phyloP scores from a whole-genome alignment of 1,140 invertebrate species.

The Polyergus mexicanus region DNA sequence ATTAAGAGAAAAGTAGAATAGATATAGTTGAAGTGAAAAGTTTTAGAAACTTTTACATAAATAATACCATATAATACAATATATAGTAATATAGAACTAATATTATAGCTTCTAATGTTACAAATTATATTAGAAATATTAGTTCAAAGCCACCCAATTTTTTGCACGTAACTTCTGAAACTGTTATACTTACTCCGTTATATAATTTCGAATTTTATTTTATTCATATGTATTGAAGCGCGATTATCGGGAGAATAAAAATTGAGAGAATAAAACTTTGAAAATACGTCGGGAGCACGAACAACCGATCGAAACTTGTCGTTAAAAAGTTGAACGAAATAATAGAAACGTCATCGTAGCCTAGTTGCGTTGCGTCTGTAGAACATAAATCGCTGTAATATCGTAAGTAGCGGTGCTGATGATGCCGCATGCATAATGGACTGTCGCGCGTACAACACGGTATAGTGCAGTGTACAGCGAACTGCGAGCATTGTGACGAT shows the following conservation, averaged over 20 bases:
- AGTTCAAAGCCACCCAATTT: too few relatives aligned
- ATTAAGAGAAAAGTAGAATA: too few relatives aligned
- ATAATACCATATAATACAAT: too few relatives aligned
- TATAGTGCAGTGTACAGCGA: conserved; percentile 10
- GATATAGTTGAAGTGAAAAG: too few relatives aligned
- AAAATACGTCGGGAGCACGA: not conserved
- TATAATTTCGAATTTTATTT: not conserved
- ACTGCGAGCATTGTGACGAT: conserved; percentile 60
- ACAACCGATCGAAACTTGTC: not conserved
- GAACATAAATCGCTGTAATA: conserved; percentile 42
- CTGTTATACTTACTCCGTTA: not conserved
- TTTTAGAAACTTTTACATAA: too few relatives aligned
- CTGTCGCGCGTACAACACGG: conserved; percentile 17
- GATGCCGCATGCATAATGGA: conserved; percentile 41
- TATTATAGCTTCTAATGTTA: too few relatives aligned
- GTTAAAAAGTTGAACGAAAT: conserved; percentile 26
- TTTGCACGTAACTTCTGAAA: too few relatives aligned
- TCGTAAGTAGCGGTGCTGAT: conserved; percentile 47
- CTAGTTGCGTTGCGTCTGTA: not conserved
- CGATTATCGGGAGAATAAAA: not conserved
- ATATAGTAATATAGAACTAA: too few relatives aligned
- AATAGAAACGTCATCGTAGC: not conserved
- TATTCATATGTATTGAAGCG: not conserved
- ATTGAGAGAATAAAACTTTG: not conserved
- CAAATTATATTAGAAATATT: too few relatives aligned